Conservation (phyloP, 2,797 vertebrate species). For the Cyclopterus lumpus region DNA sequence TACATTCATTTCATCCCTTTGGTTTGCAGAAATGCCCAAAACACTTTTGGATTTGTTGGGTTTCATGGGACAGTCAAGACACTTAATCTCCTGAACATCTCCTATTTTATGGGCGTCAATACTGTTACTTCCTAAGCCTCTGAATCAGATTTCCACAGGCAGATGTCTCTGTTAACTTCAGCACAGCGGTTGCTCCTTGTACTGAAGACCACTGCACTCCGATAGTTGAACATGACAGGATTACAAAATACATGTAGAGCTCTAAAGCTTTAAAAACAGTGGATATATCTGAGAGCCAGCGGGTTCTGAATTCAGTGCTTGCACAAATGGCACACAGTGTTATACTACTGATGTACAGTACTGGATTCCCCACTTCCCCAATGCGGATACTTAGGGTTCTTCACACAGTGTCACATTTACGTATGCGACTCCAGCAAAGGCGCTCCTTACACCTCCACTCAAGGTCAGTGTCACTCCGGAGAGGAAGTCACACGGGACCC, state of each 20-base stretch:
- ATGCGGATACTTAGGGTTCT: conserved; percentile 23
- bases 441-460: conserved; percentile 25
- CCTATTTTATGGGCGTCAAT: background rate
- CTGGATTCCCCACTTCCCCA: conserved; percentile 20
- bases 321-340: conserved; percentile 20
- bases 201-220: background rate
- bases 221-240: background rate
- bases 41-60: background rate
- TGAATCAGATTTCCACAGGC: background rate
- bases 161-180: background rate
- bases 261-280: conserved; percentile 5
- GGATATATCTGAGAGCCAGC: conserved; percentile 17
- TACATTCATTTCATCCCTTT: background rate
- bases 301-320: conserved; percentile 17
- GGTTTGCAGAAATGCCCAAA: too few relatives aligned
- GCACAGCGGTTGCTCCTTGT: background rate
- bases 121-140: background rate
- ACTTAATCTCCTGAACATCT: background rate
- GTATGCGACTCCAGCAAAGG: background rate
- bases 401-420: conserved; percentile 11
- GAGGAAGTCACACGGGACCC: conserved; percentile 46
- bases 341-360: conserved; percentile 5
- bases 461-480: conserved; percentile 56
- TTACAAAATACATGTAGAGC: conserved; percentile 3
- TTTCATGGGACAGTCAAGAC: background rate